Conservation (phyloP, 2,797 vertebrate genomes). For the Hipposideros larvatus region DNA sequence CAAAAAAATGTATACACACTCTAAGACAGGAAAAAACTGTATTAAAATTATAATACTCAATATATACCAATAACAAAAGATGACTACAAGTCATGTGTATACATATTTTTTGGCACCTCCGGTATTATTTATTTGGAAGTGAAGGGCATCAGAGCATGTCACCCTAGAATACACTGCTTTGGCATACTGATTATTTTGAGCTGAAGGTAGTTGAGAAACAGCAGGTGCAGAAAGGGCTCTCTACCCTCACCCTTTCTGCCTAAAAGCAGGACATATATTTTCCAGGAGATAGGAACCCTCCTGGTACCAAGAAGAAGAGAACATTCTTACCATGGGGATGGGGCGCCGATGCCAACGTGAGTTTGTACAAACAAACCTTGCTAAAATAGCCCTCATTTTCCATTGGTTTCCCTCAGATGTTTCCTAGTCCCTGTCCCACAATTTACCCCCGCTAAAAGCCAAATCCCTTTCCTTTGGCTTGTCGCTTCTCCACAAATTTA, state of each 20-base stretch:
- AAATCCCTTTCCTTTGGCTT: neutral
- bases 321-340: neutral
- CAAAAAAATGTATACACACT: too few species aligned
- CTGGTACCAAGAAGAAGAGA: neutral
- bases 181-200: neutral
- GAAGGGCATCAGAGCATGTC: neutral
- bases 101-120: too few species aligned
- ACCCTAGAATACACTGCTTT: neutral
- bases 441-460: neutral
- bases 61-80: too few species aligned
- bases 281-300: neutral
- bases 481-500: neutral
- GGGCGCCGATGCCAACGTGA: neutral
- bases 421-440: neutral
- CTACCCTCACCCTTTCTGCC: neutral
- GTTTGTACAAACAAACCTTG: neutral
- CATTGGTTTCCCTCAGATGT: rapidly evolving
- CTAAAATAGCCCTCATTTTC: neutral
- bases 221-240: neutral
- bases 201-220: neutral
- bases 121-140: neutral
- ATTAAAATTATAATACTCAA: too few species aligned
- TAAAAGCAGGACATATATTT: neutral
- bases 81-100: too few species aligned
- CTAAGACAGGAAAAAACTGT: too few species aligned